Base-by-base conservation (phyloP, 2,888 invertebrate genomes). In the Gerris lacustris region DNA sequence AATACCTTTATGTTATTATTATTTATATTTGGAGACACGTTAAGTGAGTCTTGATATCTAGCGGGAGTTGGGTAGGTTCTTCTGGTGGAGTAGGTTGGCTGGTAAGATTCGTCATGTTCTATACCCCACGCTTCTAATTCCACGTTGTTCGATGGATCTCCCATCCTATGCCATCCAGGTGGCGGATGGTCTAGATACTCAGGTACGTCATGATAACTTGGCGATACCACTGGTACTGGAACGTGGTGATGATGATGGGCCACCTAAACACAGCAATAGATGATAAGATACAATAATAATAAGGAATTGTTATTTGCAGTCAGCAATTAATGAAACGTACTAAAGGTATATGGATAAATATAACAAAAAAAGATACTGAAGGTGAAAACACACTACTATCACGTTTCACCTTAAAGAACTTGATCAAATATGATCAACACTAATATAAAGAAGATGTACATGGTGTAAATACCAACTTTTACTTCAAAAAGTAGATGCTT, bases 221-320 rank as follows among this genome's bases (percentile, higher is more conserved):
- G 82, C 1, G 31, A 31, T 31, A 31, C 31, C 45, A 82, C 82
- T 44, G 81, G 82, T 47, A 82, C 85, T 80, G 87, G 84, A 73
- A 77, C 74, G 70, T 78, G 78, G 72, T 88, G 88, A 80, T 91
- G 88, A 76, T 88, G 87, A 81, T 91, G 91, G 63, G 89, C 87
- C 72, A 91, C 87, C 81, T 89, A 83, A 18, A 74, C 76, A 62
- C 71, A 73, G 67, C 15, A 55, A 70, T 55, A 5, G 9, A 11
- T 55, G 55, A 2, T 55, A 11, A 31, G 4, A 31, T 31, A 31
- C 1, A 31, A 69, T 11, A n/a, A 67, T 66, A 15, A 9, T 15
- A 17, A 9, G 17, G 9, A 11, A 47, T 7, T 67, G 18, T 67
- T 55, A 9, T 47, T 67, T 47, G 9, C 66, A 71, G 70, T 70